Conservation (phyloP, 2,113 vertebrate species). For the Pteruthius melanotis region DNA sequence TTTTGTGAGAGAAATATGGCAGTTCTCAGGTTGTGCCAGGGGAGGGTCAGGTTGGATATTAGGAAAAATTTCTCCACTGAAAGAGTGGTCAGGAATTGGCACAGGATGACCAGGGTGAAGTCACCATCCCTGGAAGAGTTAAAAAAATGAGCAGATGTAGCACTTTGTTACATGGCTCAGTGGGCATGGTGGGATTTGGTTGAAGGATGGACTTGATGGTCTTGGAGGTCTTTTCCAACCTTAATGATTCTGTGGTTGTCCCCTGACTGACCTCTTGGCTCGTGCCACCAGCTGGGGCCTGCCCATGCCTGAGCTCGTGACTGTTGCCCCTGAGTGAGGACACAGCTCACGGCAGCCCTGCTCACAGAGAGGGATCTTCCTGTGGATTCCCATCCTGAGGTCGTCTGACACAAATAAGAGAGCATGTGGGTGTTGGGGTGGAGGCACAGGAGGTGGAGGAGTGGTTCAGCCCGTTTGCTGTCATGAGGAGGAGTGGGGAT, state of each 20-base stretch:
- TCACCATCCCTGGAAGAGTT: not conserved
- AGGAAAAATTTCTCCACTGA: not conserved
- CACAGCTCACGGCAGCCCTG: not conserved
- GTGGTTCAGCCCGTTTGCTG: fast-evolving
- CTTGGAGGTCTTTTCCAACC: not conserved
- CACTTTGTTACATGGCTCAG: not conserved
- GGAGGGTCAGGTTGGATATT: not conserved
- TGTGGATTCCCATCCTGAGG: not conserved
- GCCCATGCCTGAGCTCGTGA: not conserved
- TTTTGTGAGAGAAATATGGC: not conserved
- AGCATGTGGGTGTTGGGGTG: not conserved
- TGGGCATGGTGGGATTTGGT: not conserved
- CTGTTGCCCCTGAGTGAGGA: not conserved
- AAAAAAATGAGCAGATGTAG: not conserved
- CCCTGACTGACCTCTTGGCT: not conserved
- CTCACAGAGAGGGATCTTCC: not conserved
- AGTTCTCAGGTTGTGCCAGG: not conserved
- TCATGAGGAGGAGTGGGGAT: fast-evolving
- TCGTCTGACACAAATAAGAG: not conserved
- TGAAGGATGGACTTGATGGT: not conserved
- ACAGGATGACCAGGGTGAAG: not conserved
- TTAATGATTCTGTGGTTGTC: not conserved
- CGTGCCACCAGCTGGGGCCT: not conserved
- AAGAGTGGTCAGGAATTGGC: not conserved
- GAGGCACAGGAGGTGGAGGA: not conserved